Base-by-base conservation (phyloP, 1,140 invertebrate genomes). In the Drosophila pectinifera region DNA sequence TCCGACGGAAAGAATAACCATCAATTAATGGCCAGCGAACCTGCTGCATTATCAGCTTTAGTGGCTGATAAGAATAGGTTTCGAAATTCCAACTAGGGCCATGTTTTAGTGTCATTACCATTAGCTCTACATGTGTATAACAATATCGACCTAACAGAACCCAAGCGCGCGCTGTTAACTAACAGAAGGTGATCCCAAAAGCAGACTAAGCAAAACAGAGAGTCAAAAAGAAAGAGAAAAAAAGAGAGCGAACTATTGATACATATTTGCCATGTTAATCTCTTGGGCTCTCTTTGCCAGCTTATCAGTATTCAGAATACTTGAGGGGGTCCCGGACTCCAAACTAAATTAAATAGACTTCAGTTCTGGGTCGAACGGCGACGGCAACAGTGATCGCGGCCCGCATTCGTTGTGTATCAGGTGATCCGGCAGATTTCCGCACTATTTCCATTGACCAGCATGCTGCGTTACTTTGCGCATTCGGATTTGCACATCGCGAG, bases 381-480 rank as follows among this genome's bases (percentile, higher is more conserved):
- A 28, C 42, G 38, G 4, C 24, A 68, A 49, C 48, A 51, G 20
- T 41, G 64, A 39, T 43, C 41, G 64, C 20, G n/a, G 11, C 56
- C 18, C 54, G 38, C 13, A 8, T 67, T n/a, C n/a, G 31, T 16
- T 6, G 2, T 20, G 56, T 46, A 70, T 70, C 49, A 38, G 42
- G 67, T 56, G 64, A 70, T 56, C 59, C 72, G 58, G 39, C 22
- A 72, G 20, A 73, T 39, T 53, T 49, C 10, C 38, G 49, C 31
- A 53, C 42, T 42, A 22, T 43, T 38, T 38, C 42, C 56, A 67
- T 67, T 56, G 42, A 49, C 41, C 16, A 91, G 56, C 73, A 91
- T 91, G 90, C 61, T 91, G 49, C 90, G 90, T 41, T 78, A 73
- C 31, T 48, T 75, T 48, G 61, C 59, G 36, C 65, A 72, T 41